Evolutionary conservation across 2,797 vertebrate genomes (phyloP).

Genomic region (Gephyroberyx darwinii): DNA sequence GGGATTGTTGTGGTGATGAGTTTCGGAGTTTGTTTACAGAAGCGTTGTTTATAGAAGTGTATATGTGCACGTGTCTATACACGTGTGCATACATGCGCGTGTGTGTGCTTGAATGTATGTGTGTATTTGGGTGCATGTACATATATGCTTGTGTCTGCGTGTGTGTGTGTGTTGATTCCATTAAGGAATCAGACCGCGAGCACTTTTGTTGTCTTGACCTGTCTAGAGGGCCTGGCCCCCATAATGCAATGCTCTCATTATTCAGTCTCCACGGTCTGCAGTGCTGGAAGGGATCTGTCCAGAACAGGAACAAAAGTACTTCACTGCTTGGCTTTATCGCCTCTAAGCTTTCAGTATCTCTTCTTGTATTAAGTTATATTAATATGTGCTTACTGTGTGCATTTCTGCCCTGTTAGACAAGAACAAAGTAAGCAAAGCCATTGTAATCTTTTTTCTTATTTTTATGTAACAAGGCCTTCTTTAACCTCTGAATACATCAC

Average conservation of each 20-base stretch:
- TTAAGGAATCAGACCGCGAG: slow-evolving; percentile 71
- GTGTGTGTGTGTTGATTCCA: slow-evolving; percentile 56
- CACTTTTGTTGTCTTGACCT: slow-evolving; percentile 68
- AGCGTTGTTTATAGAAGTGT: no score
- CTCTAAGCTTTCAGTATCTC: slow-evolving; percentile 18
- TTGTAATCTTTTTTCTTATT: background rate
- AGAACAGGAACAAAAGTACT: slow-evolving; percentile 32
- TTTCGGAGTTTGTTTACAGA: slow-evolving; percentile 41
- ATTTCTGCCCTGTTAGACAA: background rate
- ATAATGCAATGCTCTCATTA: slow-evolving; percentile 74
- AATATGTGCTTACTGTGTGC: background rate
- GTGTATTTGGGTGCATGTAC: slow-evolving; percentile 13
- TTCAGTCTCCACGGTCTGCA: slow-evolving; percentile 55
- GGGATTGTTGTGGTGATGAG: slow-evolving; percentile 33
- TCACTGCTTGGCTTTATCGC: slow-evolving; percentile 27
- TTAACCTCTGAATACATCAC: background rate
- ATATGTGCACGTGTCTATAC: slow-evolving; percentile 2
- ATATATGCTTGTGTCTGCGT: background rate
- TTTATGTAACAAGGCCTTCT: background rate
- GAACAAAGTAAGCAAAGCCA: background rate
- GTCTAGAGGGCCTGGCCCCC: slow-evolving; percentile 61
- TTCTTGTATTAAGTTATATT: background rate
- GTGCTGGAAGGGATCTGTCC: slow-evolving; percentile 47
- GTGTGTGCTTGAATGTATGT: background rate
- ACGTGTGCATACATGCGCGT: background rate